phyloP scores from a whole-genome alignment of 1,140 invertebrate species.

The Drosophila eugracilis region DNA sequence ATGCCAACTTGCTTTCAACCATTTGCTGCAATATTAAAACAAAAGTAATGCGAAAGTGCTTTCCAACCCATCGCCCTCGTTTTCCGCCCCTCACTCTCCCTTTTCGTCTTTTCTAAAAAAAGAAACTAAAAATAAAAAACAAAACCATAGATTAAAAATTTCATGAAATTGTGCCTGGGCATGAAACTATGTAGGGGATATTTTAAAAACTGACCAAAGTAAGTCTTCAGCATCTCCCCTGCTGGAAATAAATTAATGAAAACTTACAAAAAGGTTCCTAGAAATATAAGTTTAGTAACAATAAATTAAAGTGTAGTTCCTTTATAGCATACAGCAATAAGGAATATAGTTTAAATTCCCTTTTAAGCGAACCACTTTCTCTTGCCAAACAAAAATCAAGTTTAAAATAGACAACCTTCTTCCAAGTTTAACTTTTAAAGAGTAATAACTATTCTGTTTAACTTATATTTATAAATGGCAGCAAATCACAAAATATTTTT shows the following conservation, averaged over 20 bases:
- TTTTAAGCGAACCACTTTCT: neutral
- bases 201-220: slow-evolving; percentile 44
- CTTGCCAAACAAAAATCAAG: neutral
- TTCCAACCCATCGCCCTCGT: slow-evolving; percentile 26
- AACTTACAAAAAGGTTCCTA: neutral
- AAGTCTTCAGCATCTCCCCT: neutral
- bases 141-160: slow-evolving; percentile 63
- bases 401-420: too few relatives aligned
- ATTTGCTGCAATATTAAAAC: slow-evolving; percentile 77
- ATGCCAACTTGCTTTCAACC: slow-evolving; percentile 70
- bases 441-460: neutral
- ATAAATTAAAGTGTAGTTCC: too few relatives aligned
- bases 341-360: too few relatives aligned
- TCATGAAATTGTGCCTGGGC: slow-evolving; percentile 40
- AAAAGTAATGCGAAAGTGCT: slow-evolving; percentile 72
- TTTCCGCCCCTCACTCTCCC: neutral
- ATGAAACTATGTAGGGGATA: slow-evolving; percentile 35
- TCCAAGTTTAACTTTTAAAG: neutral
- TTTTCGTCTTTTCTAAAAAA: neutral
- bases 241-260: neutral
- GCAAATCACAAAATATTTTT: neutral
- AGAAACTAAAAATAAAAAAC: slow-evolving; percentile 25
- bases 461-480: neutral
- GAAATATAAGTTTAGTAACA: neutral
- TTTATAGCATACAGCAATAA: too few relatives aligned